Base-by-base conservation (phyloP, 2,113 vertebrate species). In the Calonectris borealis region DNA sequence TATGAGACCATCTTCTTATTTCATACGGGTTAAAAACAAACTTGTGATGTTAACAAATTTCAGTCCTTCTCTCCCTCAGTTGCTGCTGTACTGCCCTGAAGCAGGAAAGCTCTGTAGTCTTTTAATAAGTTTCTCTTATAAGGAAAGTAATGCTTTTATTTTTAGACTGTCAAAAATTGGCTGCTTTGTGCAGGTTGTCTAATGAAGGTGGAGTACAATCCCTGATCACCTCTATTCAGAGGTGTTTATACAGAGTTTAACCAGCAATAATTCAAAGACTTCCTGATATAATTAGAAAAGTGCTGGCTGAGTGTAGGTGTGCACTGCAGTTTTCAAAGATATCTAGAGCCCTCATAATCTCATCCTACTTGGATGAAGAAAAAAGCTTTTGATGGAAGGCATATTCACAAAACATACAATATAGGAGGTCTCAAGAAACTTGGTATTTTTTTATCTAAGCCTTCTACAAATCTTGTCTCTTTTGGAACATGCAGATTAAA, bases 281-380 rank as follows among this genome's bases (percentile, higher is more conserved):
- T 90, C 58, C 92, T 93, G 93, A 34, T 93, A 94, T 90, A 95
- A 96, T 96, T 96, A 96, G 95, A 55, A 75, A 93, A 90, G 90
- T 55, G 83, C 93, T 94, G 88, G 78, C 88, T 95, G 88, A 73
- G 85, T 11, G 83, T 93, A 81, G 96, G 96, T 73, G 94, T 88
- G 72, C 0, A 0, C 84, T 73, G 90, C 90, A 70, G 85, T n/a
- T 94, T 21, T 77, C 92, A 90, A 36, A 94, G 96, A 32, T 70
- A 79, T 66, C 79, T 66, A 19, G 88, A 94, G 96, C 85, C 82
- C 92, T 86, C 92, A 31, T 66, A 49, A 94, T 81, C 87, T 73
- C 92, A 83, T 83, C 94, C 85, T 94, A 3, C 85, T 83, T 73
- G 85, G 79, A 25, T 70, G 92, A 64, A 73, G 57, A 36, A 81